Evolutionary conservation across 1,140 invertebrate genomes (phyloP).

Genomic region (Cydia pomonella): DNA sequence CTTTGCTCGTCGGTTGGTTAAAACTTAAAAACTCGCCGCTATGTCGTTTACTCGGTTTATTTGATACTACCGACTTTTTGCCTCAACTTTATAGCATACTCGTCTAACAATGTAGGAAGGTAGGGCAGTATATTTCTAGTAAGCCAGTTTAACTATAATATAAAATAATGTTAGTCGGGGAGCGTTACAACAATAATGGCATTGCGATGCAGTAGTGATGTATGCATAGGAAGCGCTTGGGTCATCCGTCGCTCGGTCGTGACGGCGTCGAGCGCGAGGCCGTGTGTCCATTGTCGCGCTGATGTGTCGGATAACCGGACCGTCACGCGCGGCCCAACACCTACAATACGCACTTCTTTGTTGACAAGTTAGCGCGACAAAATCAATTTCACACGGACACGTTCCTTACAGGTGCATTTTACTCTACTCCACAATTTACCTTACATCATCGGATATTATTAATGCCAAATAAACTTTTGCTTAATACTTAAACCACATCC

Average conservation of each 20-base stretch:
- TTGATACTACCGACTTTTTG: no score
- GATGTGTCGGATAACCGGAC: slow-evolving; percentile 45
- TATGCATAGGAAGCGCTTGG: slow-evolving; percentile 1
- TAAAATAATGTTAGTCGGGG: no score
- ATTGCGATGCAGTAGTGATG: slow-evolving; percentile 1
- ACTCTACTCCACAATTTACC: slow-evolving; percentile 39
- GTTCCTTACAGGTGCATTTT: slow-evolving; percentile 50
- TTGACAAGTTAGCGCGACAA: slow-evolving; percentile 52
- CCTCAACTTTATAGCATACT: no score
- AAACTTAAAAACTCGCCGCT: no score
- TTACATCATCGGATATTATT: slow-evolving; percentile 15
- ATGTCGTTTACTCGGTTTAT: no score
- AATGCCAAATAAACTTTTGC: neutral
- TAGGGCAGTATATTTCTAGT: no score
- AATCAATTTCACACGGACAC: slow-evolving; percentile 66
- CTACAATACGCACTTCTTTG: slow-evolving; percentile 53
- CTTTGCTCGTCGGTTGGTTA: no score
- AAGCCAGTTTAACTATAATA: no score
- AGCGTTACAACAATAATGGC: no score
- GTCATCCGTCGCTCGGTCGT: slow-evolving; percentile 46
- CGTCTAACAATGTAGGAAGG: no score
- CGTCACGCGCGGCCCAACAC: slow-evolving; percentile 57
- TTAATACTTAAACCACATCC: neutral
- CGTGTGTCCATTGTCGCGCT: slow-evolving; percentile 51
- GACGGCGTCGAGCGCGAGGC: slow-evolving; percentile 56